A percentile compares a stretch with the other conserved stretches of the same genome.
phyloP scores from a whole-genome alignment of 2,113 vertebrate species.

The Catharus bicknelli region DNA sequence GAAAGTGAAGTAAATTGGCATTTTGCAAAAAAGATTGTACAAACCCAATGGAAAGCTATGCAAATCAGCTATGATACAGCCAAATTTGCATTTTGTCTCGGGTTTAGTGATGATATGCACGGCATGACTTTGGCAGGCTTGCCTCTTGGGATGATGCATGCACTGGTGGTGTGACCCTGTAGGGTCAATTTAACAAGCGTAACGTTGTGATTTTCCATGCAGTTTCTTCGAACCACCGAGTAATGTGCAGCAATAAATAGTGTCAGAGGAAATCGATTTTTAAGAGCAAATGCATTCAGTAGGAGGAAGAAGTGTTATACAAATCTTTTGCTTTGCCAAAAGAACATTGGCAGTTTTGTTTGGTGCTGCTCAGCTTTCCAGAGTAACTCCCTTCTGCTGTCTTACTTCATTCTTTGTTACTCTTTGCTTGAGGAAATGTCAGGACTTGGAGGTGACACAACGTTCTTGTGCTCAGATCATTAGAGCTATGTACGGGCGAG shows the following conservation, averaged over 20 bases:
- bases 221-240: slow-evolving; percentile 48
- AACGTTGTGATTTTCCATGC: slow-evolving; percentile 63
- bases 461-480: background rate
- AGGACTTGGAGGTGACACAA: background rate
- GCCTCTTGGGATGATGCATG: slow-evolving; percentile 51
- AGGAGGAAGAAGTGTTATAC: slow-evolving; percentile 6
- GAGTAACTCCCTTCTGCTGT: background rate
- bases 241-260: slow-evolving; percentile 48
- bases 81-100: slow-evolving; percentile 64
- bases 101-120: slow-evolving; percentile 58
- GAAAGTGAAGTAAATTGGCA: slow-evolving; percentile 69
- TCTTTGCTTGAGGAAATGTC: background rate
- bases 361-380: slow-evolving; percentile 15
- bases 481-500: background rate
- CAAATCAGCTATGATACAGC: slow-evolving; percentile 61
- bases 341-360: background rate
- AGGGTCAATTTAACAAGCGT: slow-evolving; percentile 64
- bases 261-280: slow-evolving; percentile 63
- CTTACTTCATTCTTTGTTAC: background rate
- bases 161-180: slow-evolving; percentile 15
- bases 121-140: slow-evolving; percentile 60
- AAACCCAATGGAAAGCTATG: slow-evolving; percentile 55
- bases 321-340: slow-evolving; percentile 14
- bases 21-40: slow-evolving; percentile 59
- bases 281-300: slow-evolving; percentile 62